These are phyloP conservation scores for Arizona elegans DNA, from an alignment of 2,113 vertebrate genomes.

Conservation along the genomic window DNA sequence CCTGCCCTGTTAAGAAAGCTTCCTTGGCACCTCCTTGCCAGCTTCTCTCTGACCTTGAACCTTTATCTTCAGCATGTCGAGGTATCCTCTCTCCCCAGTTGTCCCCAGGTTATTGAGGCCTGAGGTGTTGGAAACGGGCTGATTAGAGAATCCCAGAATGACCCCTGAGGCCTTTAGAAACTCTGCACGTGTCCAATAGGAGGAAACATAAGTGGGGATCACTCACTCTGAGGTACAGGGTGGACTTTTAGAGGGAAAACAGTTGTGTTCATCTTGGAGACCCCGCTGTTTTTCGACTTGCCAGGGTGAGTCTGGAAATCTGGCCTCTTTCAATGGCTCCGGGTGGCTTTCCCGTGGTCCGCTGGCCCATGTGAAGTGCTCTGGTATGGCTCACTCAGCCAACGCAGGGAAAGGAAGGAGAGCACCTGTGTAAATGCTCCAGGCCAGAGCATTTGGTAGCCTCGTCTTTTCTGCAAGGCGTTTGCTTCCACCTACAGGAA, in stretches of 20 bases:
- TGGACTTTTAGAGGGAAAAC: rapidly evolving
- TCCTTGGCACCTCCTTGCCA: neutral
- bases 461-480: slow-evolving; percentile 53
- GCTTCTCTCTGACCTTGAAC: neutral
- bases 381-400: neutral
- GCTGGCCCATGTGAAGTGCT: neutral
- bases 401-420: neutral
- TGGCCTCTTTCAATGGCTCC: neutral
- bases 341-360: rapidly evolving
- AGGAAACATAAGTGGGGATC: neutral
- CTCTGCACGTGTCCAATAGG: too few species aligned
- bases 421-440: rapidly evolving
- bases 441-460: slow-evolving; percentile 8
- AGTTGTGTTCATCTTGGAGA: neutral
- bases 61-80: neutral
- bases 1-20: neutral
- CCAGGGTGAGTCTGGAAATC: rapidly evolving
- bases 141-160: neutral
- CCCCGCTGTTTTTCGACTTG: rapidly evolving
- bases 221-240: neutral
- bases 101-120: neutral
- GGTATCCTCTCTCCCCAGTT: neutral
- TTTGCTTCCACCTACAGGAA: slow-evolving; percentile 79
- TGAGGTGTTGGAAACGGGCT: neutral
- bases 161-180: neutral